Evolutionary conservation across 2,797 vertebrate species (phyloP), one percentile per base, ranked within the genome.

Genomic region (Lithobates pipiens): DNA sequence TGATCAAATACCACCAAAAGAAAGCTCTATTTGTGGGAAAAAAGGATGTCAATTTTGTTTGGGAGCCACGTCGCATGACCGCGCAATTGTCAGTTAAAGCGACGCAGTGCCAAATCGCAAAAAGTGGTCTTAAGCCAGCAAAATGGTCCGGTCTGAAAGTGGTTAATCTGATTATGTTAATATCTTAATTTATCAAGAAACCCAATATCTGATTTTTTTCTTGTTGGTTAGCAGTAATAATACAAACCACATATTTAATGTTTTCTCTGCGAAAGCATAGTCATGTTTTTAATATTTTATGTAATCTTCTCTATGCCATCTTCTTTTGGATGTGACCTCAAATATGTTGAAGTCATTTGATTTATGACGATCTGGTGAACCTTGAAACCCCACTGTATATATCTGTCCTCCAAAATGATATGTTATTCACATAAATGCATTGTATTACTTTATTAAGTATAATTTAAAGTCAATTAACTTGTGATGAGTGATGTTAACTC

Each of bases 351-450:
- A 83, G 81, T 83, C 57, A 63, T 54, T 83, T 83, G 85, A 87
- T 87, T 87, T 87, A 87, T 87, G 85, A 87, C 80, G 76, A 71
- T 80, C 71, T 39, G 9, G 63, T 80, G 72, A 83, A 75, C 85
- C 46, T 72, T 61, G 16, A 83, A 82, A 87, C 85, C 85, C 76
- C 83, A 61, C 27, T 76, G 70, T 83, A 61, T 79, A 87, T 79
- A 83, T 87, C 50, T 87, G 85, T 87, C 81, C 74, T 73, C 39
- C 61, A 87, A 87, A 84, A 76, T 87, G 81, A 87, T 83, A 83
- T 83, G 61, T 79, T 83, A 87, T 87, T 83, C 81, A 87, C 78
- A 87, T 87, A 80, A 87, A 76, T 89, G 67, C 16, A 34, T 88
- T 88, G 72, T n/a, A 29, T 86, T 21, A 84, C 44, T 89, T 89